phyloP scores from a whole-genome alignment of 1,140 invertebrate species.

The Tetraneura akinire region DNA sequence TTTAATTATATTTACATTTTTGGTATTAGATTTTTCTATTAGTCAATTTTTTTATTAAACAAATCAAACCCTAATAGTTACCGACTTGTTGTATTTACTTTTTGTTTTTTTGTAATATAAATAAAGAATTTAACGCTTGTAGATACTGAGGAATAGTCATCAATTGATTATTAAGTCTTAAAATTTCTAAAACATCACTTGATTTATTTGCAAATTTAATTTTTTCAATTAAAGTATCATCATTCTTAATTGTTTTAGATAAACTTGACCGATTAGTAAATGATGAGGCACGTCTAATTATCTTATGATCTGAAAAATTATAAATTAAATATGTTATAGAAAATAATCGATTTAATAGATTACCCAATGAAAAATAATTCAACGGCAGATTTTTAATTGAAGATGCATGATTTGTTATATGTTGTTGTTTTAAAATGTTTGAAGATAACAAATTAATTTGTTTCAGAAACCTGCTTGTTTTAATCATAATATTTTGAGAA shows the following conservation, averaged over 20 bases:
- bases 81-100: not conserved
- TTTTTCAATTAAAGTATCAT: conserved; percentile 47
- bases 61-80: too few relatives aligned
- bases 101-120: conserved; percentile 48
- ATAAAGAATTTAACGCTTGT: conserved; percentile 51
- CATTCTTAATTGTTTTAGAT: not conserved
- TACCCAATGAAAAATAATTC: not conserved
- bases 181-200: conserved; percentile 46
- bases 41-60: too few relatives aligned
- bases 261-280: not conserved
- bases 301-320: not conserved
- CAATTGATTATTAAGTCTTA: conserved; percentile 51
- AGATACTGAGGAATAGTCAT: conserved; percentile 53
- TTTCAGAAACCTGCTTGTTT: not conserved
- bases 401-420: not conserved
- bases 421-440: not conserved
- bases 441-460: not conserved
- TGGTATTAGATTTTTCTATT: too few relatives aligned
- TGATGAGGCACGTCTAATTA: not conserved
- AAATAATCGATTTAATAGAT: not conserved
- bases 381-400: not conserved
- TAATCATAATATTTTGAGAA: conserved; percentile 25
- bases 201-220: conserved; percentile 47
- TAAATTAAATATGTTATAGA: not conserved
- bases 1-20: too few relatives aligned